phyloP scores from a whole-genome alignment of 2,888 invertebrate species.

The Tigriopus californicus region DNA sequence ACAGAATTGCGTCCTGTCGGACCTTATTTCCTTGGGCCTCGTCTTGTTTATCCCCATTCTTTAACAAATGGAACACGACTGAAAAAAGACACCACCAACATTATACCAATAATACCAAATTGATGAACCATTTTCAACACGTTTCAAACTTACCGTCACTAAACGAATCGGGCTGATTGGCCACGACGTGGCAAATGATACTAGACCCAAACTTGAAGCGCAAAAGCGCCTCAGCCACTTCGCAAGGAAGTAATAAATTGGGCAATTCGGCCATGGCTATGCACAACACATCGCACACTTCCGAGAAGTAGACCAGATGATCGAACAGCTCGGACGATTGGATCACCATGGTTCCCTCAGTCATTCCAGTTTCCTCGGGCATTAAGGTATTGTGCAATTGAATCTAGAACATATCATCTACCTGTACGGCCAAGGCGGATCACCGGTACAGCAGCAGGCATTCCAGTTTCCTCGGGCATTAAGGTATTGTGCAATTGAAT shows the following conservation, averaged over 20 bases:
- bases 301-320: slow-evolving; percentile 82
- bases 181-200: slow-evolving; percentile 74
- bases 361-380: too few species aligned
- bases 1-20: slow-evolving; percentile 50
- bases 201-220: slow-evolving; percentile 74
- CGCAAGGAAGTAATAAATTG: slow-evolving; percentile 40
- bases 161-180: slow-evolving; percentile 67
- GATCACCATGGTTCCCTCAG: background rate
- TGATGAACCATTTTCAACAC: background rate
- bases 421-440: slow-evolving; percentile 27
- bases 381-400: too few species aligned
- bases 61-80: slow-evolving; percentile 66
- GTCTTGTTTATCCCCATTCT: slow-evolving; percentile 66
- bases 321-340: slow-evolving; percentile 82
- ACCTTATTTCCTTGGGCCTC: slow-evolving; percentile 63
- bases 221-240: slow-evolving; percentile 56
- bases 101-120: slow-evolving; percentile 2
- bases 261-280: slow-evolving; percentile 84
- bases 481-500: too few species aligned
- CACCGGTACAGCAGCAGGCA: background rate
- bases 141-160: slow-evolving; percentile 11
- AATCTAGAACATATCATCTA: too few species aligned
- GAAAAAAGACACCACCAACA: slow-evolving; percentile 22
- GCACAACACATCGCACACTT: slow-evolving; percentile 81
- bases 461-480: too few species aligned